Evolutionary conservation across 2,113 vertebrate genomes (phyloP).

Genomic region (Sardina pilchardus): DNA sequence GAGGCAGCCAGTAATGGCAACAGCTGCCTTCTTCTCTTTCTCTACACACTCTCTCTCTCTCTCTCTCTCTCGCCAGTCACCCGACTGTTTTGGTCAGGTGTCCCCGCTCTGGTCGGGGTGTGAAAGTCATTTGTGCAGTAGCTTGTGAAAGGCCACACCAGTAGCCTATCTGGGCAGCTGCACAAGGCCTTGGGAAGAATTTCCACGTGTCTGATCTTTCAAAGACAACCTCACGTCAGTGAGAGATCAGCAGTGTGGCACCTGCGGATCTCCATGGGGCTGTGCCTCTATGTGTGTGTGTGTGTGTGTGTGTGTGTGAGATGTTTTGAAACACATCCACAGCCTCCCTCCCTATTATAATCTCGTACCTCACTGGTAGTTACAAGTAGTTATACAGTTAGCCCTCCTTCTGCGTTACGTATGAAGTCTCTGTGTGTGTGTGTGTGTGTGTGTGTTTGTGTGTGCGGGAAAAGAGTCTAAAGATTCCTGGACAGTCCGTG

Average conservation of each 20-base stretch:
- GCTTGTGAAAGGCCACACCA: background rate
- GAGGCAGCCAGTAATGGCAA: slow-evolving; percentile 19
- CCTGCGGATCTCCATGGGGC: background rate
- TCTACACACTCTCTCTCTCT: background rate
- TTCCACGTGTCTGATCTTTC: background rate
- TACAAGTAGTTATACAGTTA: background rate
- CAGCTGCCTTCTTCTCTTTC: background rate
- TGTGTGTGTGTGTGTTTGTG: background rate
- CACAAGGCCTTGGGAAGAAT: background rate
- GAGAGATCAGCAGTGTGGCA: background rate
- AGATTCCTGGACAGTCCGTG: background rate
- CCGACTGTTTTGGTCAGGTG: background rate
- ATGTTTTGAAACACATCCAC: background rate
- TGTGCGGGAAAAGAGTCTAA: background rate
- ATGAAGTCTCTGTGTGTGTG: background rate
- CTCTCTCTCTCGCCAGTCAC: background rate
- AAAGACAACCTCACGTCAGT: background rate
- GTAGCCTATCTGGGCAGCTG: background rate
- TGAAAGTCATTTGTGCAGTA: slow-evolving; percentile 7
- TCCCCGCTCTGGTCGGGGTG: background rate
- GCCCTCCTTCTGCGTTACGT: background rate
- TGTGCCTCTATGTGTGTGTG: too few species aligned
- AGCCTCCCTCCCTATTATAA: background rate
- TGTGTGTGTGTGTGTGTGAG: too few species aligned
- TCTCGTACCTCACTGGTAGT: background rate